A percentile compares a stretch with the other conserved stretches of the same genome.
These are phyloP conservation scores for Lagopus muta DNA, from an alignment of 2,113 vertebrate species.

Conservation along the genomic window DNA sequence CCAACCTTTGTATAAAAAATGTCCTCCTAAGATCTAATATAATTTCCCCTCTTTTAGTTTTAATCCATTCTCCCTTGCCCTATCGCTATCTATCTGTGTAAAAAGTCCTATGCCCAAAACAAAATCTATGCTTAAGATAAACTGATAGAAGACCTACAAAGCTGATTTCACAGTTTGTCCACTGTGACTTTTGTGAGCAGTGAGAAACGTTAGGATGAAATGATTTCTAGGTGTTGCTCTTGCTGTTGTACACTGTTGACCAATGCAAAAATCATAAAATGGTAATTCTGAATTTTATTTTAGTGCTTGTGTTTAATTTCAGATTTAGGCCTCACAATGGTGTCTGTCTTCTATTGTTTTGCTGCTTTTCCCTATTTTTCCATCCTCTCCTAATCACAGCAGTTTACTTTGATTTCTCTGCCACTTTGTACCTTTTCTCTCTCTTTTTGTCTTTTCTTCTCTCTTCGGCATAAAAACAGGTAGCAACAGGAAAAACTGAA, in stretches of 20 bases:
- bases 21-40: not conserved
- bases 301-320: not conserved
- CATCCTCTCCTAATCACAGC: not conserved
- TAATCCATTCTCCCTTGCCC: not conserved
- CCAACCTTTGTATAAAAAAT: not conserved
- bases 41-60: not conserved
- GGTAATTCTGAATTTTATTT: not conserved
- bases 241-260: not conserved
- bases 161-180: not conserved
- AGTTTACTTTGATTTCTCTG: not conserved
- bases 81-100: not conserved
- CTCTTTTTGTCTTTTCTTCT: not conserved
- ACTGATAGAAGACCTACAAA: not conserved
- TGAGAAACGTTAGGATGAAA: not conserved
- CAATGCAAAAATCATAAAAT: not conserved
- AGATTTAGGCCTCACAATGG: not conserved
- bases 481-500: not conserved
- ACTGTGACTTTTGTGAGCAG: not conserved
- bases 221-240: not conserved
- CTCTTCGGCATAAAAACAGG: not conserved
- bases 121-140: not conserved
- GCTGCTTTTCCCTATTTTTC: not conserved
- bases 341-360: not conserved
- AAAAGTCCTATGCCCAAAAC: not conserved
- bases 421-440: not conserved